Evolutionary conservation across 2,797 vertebrate species (phyloP).

Genomic region (Melanogrammus aeglefinus): DNA sequence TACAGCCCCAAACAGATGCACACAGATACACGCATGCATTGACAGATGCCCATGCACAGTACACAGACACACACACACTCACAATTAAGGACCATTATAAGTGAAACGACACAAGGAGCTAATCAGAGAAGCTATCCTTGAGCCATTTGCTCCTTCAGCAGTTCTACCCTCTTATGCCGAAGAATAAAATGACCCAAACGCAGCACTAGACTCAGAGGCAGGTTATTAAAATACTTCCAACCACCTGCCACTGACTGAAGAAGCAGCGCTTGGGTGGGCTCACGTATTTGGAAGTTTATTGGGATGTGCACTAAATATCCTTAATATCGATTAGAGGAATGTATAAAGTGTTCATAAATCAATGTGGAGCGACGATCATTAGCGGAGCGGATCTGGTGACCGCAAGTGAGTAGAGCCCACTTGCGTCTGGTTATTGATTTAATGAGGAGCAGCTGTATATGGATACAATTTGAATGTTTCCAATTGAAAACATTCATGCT

Average conservation of each 20-base stretch:
- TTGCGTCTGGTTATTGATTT: not conserved
- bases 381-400: not conserved
- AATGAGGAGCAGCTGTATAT: not conserved
- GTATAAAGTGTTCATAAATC: not conserved
- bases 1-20: too few species aligned
- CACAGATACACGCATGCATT: too few species aligned
- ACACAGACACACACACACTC: not conserved
- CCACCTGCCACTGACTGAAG: not conserved
- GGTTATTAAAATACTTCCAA: constrained; percentile 9
- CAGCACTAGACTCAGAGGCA: constrained; percentile 5
- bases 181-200: constrained; percentile 32
- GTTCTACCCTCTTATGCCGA: constrained; percentile 26
- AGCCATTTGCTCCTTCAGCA: constrained; percentile 23
- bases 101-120: not conserved
- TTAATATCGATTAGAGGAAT: not conserved
- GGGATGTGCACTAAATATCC: not conserved
- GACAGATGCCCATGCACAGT: too few species aligned
- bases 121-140: constrained; percentile 9
- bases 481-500: not conserved
- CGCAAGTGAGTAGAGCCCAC: not conserved
- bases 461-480: not conserved
- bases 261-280: not conserved
- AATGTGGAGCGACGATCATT: not conserved
- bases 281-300: not conserved
- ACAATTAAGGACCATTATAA: not conserved